A percentile compares a stretch with the other conserved stretches of the same genome.
phyloP scores from a whole-genome alignment of 2,113 vertebrate genomes.

The Suricata suricatta region DNA sequence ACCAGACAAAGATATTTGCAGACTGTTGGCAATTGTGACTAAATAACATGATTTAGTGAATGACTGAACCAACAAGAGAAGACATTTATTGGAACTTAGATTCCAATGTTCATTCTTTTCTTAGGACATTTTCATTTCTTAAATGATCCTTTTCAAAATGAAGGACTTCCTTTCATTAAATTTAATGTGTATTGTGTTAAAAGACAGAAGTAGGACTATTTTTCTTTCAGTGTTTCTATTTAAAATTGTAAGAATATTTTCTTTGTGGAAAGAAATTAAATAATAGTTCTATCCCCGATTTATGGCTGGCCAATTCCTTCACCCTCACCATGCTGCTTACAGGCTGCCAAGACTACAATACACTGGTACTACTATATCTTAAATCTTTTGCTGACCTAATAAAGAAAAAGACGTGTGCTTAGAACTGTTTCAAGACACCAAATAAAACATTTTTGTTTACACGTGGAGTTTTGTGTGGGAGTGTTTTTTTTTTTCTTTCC shows the following conservation, averaged over 20 bases:
- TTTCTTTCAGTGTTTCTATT: constrained; percentile 18
- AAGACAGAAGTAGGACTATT: neutral
- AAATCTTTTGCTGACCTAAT: neutral
- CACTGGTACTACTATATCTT: neutral
- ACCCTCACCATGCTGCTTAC: neutral
- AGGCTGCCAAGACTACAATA: neutral
- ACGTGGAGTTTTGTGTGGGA: neutral
- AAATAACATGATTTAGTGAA: constrained; percentile 3
- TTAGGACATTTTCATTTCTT: constrained; percentile 57
- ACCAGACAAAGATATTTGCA: neutral
- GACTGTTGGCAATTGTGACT: constrained; percentile 4
- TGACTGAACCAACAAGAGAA: constrained; percentile 34
- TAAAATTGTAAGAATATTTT: constrained; percentile 27
- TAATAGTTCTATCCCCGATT: neutral
- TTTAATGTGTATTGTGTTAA: constrained; percentile 39
- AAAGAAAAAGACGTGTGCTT: neutral
- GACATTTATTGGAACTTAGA: constrained; percentile 44
- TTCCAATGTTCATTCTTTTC: constrained; percentile 48
- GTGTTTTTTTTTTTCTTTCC: neutral
- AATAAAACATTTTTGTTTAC: neutral
- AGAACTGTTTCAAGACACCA: neutral
- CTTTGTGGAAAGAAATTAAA: constrained; percentile 21
- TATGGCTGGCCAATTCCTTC: neutral
- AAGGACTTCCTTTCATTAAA: constrained; percentile 36
- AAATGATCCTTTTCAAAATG: constrained; percentile 42